phyloP scores from a whole-genome alignment of 2,888 invertebrate genomes.

The Morpho helenor region DNA sequence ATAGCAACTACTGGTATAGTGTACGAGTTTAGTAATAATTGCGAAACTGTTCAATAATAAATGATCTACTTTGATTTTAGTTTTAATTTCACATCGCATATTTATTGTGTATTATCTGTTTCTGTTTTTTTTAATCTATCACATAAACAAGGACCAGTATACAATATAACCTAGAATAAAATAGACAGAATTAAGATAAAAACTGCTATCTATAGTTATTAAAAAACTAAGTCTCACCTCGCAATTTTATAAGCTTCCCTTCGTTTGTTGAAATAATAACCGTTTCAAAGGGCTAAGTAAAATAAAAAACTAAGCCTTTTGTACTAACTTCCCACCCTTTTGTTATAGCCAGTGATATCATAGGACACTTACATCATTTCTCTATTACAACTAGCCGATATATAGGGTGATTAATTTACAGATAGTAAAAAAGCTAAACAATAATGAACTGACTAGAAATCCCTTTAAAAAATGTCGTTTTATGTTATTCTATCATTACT shows the following conservation, averaged over 20 bases:
- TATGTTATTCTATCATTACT: no score
- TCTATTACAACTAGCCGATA: conserved; percentile 16
- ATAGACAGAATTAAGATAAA: no score
- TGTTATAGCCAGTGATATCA: conserved; percentile 17
- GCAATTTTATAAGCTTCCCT: no score
- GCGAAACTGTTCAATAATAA: neutral
- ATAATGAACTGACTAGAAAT: no score
- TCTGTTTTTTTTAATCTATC: neutral
- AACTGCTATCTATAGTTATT: no score
- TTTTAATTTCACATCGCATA: no score
- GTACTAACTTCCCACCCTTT: conserved; percentile 17
- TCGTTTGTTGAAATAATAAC: neutral
- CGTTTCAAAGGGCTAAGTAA: conserved; percentile 3
- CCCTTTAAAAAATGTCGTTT: no score
- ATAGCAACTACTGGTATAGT: conserved; percentile 57
- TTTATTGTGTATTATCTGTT: no score
- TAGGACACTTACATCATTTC: conserved; percentile 19
- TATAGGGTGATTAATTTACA: conserved; percentile 27
- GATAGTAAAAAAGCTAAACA: no score
- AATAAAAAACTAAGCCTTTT: conserved; percentile 15
- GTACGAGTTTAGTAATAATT: conserved; percentile 47
- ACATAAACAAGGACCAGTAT: no score
- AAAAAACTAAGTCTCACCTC: no score
- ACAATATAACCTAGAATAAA: no score
- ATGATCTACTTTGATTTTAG: neutral